These are phyloP conservation scores for Tragelaphus imberbis DNA, from an alignment of 2,113 vertebrate species.

Conservation along the genomic window DNA sequence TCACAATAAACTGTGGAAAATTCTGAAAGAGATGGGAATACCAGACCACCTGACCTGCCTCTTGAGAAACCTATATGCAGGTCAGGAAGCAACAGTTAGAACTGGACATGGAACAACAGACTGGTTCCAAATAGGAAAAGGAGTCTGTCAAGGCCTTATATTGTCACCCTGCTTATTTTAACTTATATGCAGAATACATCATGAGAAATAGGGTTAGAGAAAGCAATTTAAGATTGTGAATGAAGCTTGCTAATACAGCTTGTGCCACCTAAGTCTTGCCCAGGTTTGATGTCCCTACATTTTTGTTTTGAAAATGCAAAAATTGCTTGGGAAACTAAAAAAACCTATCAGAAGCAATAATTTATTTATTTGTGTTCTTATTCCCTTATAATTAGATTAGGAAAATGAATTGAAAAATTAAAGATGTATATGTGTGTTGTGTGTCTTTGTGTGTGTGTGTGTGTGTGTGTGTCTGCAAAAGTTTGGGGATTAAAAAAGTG, in stretches of 20 bases:
- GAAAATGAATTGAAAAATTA: neutral
- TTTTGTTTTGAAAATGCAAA: slow-evolving; percentile 27
- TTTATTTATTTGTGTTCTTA: neutral
- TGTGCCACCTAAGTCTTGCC: neutral
- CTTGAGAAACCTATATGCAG: no score
- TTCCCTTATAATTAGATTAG: neutral
- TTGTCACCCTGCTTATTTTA: no score
- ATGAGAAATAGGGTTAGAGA: neutral
- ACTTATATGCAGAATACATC: no score
- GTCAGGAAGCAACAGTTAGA: no score
- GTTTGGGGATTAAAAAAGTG: neutral
- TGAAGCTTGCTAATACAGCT: neutral
- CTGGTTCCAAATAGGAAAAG: no score
- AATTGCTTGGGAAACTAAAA: neutral
- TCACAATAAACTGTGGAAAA: no score
- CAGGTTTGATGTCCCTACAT: slow-evolving; percentile 22
- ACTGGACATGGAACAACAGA: no score
- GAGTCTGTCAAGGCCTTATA: no score
- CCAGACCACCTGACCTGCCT: no score
- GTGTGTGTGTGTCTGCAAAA: neutral
- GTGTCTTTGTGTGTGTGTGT: neutral
- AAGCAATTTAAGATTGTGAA: slow-evolving; percentile 1
- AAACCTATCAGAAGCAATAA: neutral
- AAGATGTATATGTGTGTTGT: neutral
- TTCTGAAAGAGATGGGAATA: no score